Evolutionary conservation across 2,113 vertebrate species (phyloP).

Genomic region (Stigmatopora argus): DNA sequence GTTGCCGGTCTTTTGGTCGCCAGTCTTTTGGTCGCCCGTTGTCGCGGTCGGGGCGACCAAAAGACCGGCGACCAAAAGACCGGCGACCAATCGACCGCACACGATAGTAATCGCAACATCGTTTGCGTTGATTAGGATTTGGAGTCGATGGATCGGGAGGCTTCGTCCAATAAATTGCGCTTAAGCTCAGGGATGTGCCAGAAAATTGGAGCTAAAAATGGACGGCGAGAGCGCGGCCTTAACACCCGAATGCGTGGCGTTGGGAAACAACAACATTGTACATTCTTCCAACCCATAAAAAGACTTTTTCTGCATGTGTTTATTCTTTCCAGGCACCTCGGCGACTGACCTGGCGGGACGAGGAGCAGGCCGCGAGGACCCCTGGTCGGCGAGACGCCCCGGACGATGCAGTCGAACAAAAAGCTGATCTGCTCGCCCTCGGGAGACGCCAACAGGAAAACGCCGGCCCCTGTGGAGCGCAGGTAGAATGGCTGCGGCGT

Average conservation of each 20-base stretch:
- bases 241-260: neutral
- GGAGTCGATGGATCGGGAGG: conserved; percentile 61
- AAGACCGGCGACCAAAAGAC: too few relatives aligned
- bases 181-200: conserved; percentile 45
- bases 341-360: conserved; percentile 82
- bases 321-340: neutral
- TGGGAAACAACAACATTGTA: too few relatives aligned
- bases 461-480: conserved; percentile 84
- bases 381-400: conserved; percentile 87
- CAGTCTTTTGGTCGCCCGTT: too few relatives aligned
- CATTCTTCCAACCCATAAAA: too few relatives aligned
- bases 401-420: conserved; percentile 94
- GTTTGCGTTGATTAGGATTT: too few relatives aligned
- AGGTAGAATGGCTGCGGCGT: neutral
- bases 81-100: too few relatives aligned
- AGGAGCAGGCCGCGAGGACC: conserved; percentile 87
- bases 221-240: conserved; percentile 6
- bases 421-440: conserved; percentile 97
- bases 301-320: neutral
- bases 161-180: conserved; percentile 52
- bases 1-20: too few relatives aligned
- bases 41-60: too few relatives aligned
- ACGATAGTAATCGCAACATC: too few relatives aligned
- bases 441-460: conserved; percentile 84
- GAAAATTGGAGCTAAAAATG: conserved; percentile 24